Evolutionary conservation across 2,888 invertebrate species (phyloP), one percentile per base, ranked within the genome.

Genomic region (Leucophora obtusa): DNA sequence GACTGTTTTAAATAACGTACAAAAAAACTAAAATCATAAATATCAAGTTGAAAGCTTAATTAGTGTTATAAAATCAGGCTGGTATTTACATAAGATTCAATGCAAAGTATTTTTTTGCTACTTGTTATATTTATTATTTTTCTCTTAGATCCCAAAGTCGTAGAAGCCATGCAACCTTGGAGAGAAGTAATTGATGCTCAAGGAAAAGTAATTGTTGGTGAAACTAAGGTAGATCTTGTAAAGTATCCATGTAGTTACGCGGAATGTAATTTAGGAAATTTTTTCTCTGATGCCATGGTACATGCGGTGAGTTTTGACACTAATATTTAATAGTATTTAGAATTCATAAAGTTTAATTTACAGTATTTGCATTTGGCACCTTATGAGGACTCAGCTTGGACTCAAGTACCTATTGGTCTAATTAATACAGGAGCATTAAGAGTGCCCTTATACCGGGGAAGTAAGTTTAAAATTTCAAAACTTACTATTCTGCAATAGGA

Each of bases 221-320:
- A 82, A 1, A 92, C 93, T 0, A 88, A 91, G 82, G 94, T 95
- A 0, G 87, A 91, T 14, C 87, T 96, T 47, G 91, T 92, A 1
- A 91, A 91, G 47, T 88, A 89, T 0, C 85, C 87, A 1, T 95
- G 95, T 84, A 86, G 92, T 0, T 89, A 90, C 10, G 86, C 85
- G 0, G 96, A 96, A 88, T 96, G 96, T 85, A 94, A 94, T 85
- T 89, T 96, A 60, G 96, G 95, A 28, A 94, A 93, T 87, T 92
- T 95, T 28, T 91, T 95, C 65, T 92, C 94, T 38, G 95, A 96
- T 83, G 93, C 95, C 0, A 93, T 94, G 90, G 91, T 95, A 80
- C 91, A 94, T 85, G 86, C 92, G 72, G 95, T 94, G 88, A 90
- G 92, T 88, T 35, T 28, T 1, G 18, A 0, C 2, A 47, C 28